Evolutionary conservation across 1,140 invertebrate species (phyloP).

Genomic region (Gryon sp.): DNA sequence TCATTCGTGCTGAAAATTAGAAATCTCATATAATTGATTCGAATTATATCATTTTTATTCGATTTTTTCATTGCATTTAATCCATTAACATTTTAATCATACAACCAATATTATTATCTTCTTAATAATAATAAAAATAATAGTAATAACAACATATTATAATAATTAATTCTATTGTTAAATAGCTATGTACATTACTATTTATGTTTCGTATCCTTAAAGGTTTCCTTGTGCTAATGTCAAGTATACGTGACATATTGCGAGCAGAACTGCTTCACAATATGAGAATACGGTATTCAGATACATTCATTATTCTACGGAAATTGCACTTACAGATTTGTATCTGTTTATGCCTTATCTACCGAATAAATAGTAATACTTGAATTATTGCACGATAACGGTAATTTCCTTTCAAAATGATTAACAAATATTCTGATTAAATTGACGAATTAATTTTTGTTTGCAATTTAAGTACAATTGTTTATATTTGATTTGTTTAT

Average conservation of each 20-base stretch:
- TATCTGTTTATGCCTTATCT: slow-evolving; percentile 3
- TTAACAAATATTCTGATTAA: too few species aligned
- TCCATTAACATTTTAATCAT: too few species aligned
- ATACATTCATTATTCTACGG: slow-evolving; percentile 35
- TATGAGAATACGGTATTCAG: slow-evolving; percentile 28
- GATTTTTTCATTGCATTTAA: too few species aligned
- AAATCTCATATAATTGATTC: background rate
- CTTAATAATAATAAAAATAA: background rate
- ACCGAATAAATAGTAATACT: slow-evolving; percentile 13
- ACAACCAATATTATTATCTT: background rate
- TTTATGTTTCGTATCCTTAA: slow-evolving; percentile 1
- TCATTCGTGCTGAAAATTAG: background rate
- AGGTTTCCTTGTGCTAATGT: slow-evolving; percentile 1
- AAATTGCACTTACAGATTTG: slow-evolving; percentile 20
- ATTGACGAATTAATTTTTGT: too few species aligned
- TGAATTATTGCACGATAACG: background rate
- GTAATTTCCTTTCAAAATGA: background rate
- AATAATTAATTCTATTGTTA: background rate
- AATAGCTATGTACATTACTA: background rate
- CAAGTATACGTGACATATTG: slow-evolving; percentile 23
- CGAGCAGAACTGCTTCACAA: slow-evolving; percentile 18
- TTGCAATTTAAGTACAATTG: too few species aligned
- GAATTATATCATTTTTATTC: background rate
- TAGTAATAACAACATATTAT: background rate
- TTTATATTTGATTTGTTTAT: too few species aligned